Evolutionary conservation across 1,140 invertebrate genomes (phyloP), one percentile per base, ranked within the genome.

Genomic region (Anastrepha ludens): DNA sequence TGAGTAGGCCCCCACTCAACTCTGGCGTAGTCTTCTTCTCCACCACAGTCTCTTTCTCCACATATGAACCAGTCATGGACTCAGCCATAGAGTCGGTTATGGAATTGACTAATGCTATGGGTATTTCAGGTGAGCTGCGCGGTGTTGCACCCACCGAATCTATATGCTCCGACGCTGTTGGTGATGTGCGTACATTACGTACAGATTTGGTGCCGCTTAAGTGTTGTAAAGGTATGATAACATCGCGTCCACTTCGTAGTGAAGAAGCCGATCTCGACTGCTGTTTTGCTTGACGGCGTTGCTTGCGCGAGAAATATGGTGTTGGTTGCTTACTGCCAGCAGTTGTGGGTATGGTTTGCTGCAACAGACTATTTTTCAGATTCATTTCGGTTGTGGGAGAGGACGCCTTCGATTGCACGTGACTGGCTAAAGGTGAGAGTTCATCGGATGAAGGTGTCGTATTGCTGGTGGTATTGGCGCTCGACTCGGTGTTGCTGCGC

Each of bases 401-500:
- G 1, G 89, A 90, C 15, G 90, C 90, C 86, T 91, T 92, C 3
- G 90, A 90, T 13, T 90, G 90, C 8, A 89, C 88, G 1, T 90
- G 89, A n/a, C 90, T 91, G 29, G 88, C 89, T 0, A 89, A 89
- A 0, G 91, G 88, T 1, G 85, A 88, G 3, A 87, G 15, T 44
- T 91, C 91, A 70, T 93, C 91, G 0, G 91, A 91, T 41, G 90
- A 93, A 44, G 92, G 92, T n/a, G 91, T 91, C 15, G 91, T 91
- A 29, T 86, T 91, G n/a, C 89, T 90, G 60, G 90, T 91, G 59
- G 67, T 88, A 6, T 94, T 94, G 90, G 94, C 93, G 0, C 94
- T 94, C 0, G 94, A 94, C 89, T 94, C 94, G 0, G 94, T 94
- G 89, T 95, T 95, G 89, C 94, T 95, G 13, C 94, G 94, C 0